Percentiles rank a stretch among this genome's conserved stretches.
Evolutionary conservation across 2,888 invertebrate species (phyloP).

Genomic region (Tyria jacobaeae): DNA sequence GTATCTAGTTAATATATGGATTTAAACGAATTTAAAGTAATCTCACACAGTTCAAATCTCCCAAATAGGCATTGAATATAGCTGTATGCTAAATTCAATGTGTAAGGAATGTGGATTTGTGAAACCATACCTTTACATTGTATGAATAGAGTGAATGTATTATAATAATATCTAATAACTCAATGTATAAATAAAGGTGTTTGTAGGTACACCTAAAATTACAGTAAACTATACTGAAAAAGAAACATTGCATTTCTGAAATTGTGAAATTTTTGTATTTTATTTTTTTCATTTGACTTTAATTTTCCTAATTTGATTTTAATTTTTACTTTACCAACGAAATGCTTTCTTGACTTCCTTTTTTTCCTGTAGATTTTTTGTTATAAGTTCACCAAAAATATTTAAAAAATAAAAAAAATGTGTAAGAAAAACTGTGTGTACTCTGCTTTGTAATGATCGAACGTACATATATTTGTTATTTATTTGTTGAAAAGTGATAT

Average conservation of each 20-base stretch:
- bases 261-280: not conserved
- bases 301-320: too few relatives aligned
- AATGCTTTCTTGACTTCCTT: not conserved
- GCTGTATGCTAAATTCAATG: not conserved
- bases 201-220: conserved; percentile 16
- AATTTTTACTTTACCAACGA: not conserved
- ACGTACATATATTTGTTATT: conserved; percentile 12
- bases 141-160: conserved; percentile 5
- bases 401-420: not conserved
- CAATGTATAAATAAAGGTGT: conserved; percentile 14
- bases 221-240: not conserved
- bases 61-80: not conserved
- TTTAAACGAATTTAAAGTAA: too few relatives aligned
- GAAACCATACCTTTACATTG: not conserved
- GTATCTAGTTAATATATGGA: too few relatives aligned
- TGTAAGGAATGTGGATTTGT: not conserved
- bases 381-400: not conserved
- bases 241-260: not conserved
- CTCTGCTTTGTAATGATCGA: conserved; percentile 9
- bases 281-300: too few relatives aligned
- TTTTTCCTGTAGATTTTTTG: not conserved
- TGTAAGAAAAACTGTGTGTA: conserved; percentile 6
- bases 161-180: conserved; percentile 8
- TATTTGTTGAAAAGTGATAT: conserved; percentile 10
- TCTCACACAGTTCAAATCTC: not conserved